These are phyloP conservation scores for Halictus ligatus DNA, from an alignment of 2,888 invertebrate genomes.

Conservation along the genomic window DNA sequence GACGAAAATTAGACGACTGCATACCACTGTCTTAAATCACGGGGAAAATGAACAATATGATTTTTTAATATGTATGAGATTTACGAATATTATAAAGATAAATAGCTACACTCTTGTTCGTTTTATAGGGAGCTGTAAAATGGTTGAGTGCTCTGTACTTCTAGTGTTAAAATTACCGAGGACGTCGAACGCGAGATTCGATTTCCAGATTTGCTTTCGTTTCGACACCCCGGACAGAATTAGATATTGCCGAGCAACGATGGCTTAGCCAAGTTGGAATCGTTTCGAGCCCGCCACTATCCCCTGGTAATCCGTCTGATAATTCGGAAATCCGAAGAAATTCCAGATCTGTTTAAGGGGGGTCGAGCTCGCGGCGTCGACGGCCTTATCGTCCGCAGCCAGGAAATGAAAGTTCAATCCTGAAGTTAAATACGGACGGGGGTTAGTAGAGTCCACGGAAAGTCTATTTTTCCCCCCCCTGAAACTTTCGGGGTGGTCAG, in stretches of 20 bases:
- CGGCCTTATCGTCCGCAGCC: conserved; percentile 51
- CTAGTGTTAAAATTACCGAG: not conserved
- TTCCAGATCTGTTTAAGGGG: conserved; percentile 24
- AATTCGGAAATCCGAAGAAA: conserved; percentile 46
- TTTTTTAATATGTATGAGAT: too few relatives aligned
- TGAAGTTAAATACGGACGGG: conserved; percentile 28
- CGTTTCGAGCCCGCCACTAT: conserved; percentile 18
- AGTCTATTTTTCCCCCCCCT: conserved; percentile 23
- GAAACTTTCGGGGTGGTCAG: conserved; percentile 32
- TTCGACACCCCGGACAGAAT: conserved; percentile 7
- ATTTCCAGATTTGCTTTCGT: conserved; percentile 15
- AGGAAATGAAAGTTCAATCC: conserved; percentile 59
- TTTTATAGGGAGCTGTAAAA: not conserved
- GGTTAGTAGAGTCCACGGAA: conserved; percentile 8
- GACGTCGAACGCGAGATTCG: not conserved
- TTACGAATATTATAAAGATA: not conserved
- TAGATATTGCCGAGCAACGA: conserved; percentile 25
- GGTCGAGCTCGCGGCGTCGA: not conserved
- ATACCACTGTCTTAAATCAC: too few relatives aligned
- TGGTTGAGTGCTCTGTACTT: not conserved
- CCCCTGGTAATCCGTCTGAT: conserved; percentile 47
- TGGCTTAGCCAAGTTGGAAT: conserved; percentile 46
- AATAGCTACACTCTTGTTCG: too few relatives aligned
- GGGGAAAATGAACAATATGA: too few relatives aligned
- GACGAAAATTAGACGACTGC: too few relatives aligned